Base-by-base conservation (phyloP, 2,888 invertebrate genomes). In the Labia minor region DNA sequence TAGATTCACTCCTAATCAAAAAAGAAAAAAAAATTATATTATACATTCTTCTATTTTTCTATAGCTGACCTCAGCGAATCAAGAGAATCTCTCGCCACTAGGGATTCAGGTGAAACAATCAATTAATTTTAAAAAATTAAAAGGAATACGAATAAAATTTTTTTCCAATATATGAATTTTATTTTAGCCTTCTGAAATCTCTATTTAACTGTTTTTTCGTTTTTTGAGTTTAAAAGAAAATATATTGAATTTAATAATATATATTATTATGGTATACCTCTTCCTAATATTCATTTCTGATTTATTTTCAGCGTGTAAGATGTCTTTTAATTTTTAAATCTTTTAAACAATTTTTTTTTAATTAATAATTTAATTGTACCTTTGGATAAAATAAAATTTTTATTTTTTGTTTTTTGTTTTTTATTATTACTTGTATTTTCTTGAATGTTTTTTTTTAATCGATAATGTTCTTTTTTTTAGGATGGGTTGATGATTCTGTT, bases 31-130 rank as follows among this genome's bases (percentile, higher is more conserved):
- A 61, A 26, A 26, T 26, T 26, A 64, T 18, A 20, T 64, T 26
- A 26, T 49, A 61, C 37, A 21, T 21, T 11, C 11, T 70, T 33
- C 65, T 37, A 16, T 65, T 65, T 68, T 68, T 66, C 64, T 62
- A 26, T 70, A 88, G 88, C 88, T 78, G 88, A 88, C 81, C 86
- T 87, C 79, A 88, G 87, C 83, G 88, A 87, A 78, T 88, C 88
- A 75, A 86, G 87, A 83, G 88, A 88, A 79, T 88, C 88, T 73
- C 84, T 88, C 79, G 86, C 86, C 80, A 87, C 87, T 72, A 86
- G 87, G 80, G 88, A 88, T 81, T 87, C 88, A 88, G 88, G 88
- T 88, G 86, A 81, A 21, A 67, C 62, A 65, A 72, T 74, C 74
- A 37, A 63, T 33, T 67, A 68, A 33, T 65, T 65, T 66, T 73